Conservation (phyloP, 2,888 invertebrate genomes). For the Plagodis dolabraria region DNA sequence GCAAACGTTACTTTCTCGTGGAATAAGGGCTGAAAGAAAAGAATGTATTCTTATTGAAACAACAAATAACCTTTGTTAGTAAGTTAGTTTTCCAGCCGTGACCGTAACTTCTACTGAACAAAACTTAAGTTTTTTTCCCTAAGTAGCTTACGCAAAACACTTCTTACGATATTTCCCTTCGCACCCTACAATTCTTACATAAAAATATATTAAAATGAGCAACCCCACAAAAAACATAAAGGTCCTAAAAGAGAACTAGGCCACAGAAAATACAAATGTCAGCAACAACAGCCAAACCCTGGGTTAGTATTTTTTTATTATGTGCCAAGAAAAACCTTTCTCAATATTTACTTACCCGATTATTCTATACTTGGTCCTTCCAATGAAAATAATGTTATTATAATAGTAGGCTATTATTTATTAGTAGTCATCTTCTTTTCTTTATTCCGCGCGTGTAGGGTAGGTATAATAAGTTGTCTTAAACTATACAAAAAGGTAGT, state of each 20-base stretch:
- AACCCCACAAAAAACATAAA: slow-evolving; percentile 18
- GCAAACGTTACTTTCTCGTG: no score
- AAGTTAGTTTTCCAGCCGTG: no score
- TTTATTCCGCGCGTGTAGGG: no score
- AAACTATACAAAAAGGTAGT: no score
- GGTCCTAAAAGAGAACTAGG: slow-evolving; percentile 20
- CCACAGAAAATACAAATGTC: slow-evolving; percentile 35
- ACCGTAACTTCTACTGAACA: neutral
- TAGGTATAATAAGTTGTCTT: no score
- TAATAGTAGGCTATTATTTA: slow-evolving; percentile 39
- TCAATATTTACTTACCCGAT: slow-evolving; percentile 40
- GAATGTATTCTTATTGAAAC: no score
- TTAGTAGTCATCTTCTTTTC: neutral
- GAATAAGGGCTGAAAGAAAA: no score
- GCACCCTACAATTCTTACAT: slow-evolving; percentile 21
- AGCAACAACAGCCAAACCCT: slow-evolving; percentile 38
- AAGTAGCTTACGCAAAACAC: slow-evolving; percentile 1
- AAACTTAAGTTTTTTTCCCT: neutral
- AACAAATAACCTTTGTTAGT: no score
- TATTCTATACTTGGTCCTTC: slow-evolving; percentile 44
- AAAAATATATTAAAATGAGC: slow-evolving; percentile 28
- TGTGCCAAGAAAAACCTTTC: slow-evolving; percentile 41
- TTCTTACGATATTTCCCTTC: slow-evolving; percentile 9
- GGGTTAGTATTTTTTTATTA: slow-evolving; percentile 45
- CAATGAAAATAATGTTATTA: slow-evolving; percentile 45